Percentiles rank a stretch among this genome's conserved stretches.
Conservation (phyloP, 2,113 vertebrate genomes). For the Corynorhinus townsendii region DNA sequence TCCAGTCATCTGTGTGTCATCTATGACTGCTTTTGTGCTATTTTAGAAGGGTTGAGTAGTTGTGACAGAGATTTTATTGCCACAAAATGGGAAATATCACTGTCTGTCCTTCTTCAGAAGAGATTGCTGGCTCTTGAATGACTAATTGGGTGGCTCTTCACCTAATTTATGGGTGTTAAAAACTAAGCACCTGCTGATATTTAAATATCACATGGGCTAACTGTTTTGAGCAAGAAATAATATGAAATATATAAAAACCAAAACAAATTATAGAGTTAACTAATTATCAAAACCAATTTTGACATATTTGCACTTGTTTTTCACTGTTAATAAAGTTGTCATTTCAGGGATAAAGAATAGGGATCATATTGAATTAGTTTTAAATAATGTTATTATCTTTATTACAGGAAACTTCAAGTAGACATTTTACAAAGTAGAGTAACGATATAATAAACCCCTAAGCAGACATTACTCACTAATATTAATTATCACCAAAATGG, state of each 20-base stretch:
- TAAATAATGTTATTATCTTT: not conserved
- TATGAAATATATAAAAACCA: not conserved
- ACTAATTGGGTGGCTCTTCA: not conserved
- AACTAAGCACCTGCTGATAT: not conserved
- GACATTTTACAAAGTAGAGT: not conserved
- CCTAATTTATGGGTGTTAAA: not conserved
- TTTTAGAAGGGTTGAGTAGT: not conserved
- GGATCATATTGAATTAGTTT: not conserved
- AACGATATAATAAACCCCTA: not conserved
- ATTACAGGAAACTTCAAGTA: not conserved
- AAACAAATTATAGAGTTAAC: not conserved
- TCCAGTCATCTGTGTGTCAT: not conserved
- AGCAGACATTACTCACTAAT: not conserved
- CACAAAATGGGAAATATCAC: not conserved
- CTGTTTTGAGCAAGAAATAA: not conserved
- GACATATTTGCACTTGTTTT: not conserved
- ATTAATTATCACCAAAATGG: not conserved
- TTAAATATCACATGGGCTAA: not conserved
- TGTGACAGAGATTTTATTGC: not conserved
- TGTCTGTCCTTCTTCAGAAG: not conserved
- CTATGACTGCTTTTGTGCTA: not conserved
- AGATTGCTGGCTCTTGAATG: not conserved
- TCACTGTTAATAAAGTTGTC: not conserved
- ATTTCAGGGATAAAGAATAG: not conserved
- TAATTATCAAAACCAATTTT: not conserved